phyloP scores from a whole-genome alignment of 2,888 invertebrate genomes.

The Diarsia dahlii region DNA sequence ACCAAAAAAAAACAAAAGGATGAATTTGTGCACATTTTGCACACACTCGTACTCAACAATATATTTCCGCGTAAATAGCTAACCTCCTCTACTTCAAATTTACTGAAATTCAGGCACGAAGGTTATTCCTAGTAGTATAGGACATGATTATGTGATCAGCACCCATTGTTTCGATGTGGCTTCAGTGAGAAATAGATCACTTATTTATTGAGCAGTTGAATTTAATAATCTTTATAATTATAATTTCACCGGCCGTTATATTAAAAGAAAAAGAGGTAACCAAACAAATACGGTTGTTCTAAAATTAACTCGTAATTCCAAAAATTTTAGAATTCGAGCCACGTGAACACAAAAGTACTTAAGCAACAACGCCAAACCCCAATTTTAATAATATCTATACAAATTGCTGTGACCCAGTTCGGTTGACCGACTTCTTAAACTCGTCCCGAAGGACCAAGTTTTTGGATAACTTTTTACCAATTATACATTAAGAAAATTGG shows the following conservation, averaged over 20 bases:
- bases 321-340: conserved; percentile 13
- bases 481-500: conserved; percentile 18
- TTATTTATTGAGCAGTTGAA: background rate
- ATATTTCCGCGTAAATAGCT: no score
- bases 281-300: background rate
- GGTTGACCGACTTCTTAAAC: conserved; percentile 41
- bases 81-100: background rate
- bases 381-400: conserved; percentile 51
- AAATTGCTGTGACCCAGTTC: conserved; percentile 48
- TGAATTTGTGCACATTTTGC: no score
- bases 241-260: background rate
- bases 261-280: background rate
- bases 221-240: background rate
- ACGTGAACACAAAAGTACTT: conserved; percentile 41
- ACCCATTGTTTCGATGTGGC: background rate
- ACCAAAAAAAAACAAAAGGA: no score
- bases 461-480: conserved; percentile 33
- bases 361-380: conserved; percentile 34
- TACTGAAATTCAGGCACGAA: background rate
- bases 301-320: conserved; percentile 6
- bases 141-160: background rate
- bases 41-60: background rate
- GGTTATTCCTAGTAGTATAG: background rate
- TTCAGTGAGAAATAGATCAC: background rate
- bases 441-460: conserved; percentile 32